phyloP scores from a whole-genome alignment of 2,888 invertebrate species.

The Arge pagana region DNA sequence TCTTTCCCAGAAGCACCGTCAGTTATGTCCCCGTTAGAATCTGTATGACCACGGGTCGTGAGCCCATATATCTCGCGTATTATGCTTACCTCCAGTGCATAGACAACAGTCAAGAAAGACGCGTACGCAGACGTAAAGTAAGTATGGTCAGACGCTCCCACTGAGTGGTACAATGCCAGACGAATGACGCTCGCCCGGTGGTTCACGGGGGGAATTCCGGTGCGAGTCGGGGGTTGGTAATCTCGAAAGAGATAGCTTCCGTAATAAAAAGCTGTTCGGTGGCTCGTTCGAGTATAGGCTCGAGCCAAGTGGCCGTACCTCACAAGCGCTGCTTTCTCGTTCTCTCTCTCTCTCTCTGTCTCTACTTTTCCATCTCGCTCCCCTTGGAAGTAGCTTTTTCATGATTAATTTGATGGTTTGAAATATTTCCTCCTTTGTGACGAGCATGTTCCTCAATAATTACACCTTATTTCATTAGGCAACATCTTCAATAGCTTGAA shows the following conservation, averaged over 20 bases:
- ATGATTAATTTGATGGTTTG: constrained; percentile 39
- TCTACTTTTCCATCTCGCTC: too few species aligned
- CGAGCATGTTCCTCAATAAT: constrained; percentile 24
- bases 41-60: constrained; percentile 40
- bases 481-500: too few species aligned
- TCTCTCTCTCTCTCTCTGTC: too few species aligned
- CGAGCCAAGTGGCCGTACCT: too few species aligned
- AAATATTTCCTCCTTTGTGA: constrained; percentile 38
- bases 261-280: constrained; percentile 11
- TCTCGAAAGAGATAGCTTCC: constrained; percentile 19
- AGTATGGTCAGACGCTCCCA: constrained; percentile 31
- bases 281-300: too few species aligned
- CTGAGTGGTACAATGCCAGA: constrained; percentile 40
- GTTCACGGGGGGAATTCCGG: constrained; percentile 33
- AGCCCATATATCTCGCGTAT: constrained; percentile 45
- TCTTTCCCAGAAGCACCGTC: constrained; percentile 35
- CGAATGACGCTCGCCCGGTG: constrained; percentile 35
- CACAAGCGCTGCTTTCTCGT: too few species aligned
- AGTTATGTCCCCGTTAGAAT: constrained; percentile 31
- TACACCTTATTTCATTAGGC: constrained; percentile 17
- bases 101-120: background rate
- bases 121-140: constrained; percentile 1
- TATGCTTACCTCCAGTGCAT: constrained; percentile 24
- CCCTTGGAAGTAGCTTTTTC: too few species aligned
- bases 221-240: constrained; percentile 23